phyloP scores from a whole-genome alignment of 2,888 invertebrate genomes.

The Athalia rosae region DNA sequence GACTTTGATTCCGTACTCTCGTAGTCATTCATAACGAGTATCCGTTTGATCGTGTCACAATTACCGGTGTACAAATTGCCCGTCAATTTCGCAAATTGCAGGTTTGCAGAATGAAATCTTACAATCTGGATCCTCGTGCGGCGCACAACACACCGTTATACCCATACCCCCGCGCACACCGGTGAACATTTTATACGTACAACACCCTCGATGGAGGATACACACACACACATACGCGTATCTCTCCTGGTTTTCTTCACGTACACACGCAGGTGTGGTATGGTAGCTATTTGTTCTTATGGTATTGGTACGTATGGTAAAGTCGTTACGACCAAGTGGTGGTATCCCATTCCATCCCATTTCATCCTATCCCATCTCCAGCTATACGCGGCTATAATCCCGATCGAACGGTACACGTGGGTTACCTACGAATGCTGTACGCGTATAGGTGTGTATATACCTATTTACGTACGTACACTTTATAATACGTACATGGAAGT shows the following conservation, averaged over 20 bases:
- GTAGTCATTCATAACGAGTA: constrained; percentile 54
- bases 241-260: not conserved
- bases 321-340: constrained; percentile 32
- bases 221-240: too few species aligned
- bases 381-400: constrained; percentile 20
- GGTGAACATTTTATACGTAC: too few species aligned
- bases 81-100: constrained; percentile 68
- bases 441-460: not conserved
- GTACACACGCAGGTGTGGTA: constrained; percentile 5
- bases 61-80: constrained; percentile 68
- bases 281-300: not conserved
- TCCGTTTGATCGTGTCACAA: constrained; percentile 66
- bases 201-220: too few species aligned
- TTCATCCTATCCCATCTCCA: constrained; percentile 1
- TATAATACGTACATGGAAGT: too few species aligned
- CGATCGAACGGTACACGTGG: constrained; percentile 34
- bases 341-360: constrained; percentile 5
- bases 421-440: not conserved
- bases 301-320: constrained; percentile 6
- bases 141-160: constrained; percentile 39
- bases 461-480: not conserved
- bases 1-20: not conserved
- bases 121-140: constrained; percentile 58
- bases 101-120: constrained; percentile 67
- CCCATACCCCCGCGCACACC: not conserved